Conservation (phyloP, 2,888 invertebrate genomes). For the Acanthosepion lycidas region DNA sequence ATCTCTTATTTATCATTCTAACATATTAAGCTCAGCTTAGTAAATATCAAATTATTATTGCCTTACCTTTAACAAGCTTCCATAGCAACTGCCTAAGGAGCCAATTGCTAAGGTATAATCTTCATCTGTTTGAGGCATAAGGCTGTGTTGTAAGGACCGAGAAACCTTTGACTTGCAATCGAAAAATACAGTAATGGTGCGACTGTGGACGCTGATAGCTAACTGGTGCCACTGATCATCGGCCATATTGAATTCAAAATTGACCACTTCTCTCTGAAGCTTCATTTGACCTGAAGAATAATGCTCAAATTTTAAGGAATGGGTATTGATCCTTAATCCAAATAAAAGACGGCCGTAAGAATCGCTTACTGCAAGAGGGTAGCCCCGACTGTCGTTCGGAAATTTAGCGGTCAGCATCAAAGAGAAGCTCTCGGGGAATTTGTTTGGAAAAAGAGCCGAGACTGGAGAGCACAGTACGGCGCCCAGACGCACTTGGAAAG, state of each 20-base stretch:
- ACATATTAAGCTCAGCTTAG: neutral
- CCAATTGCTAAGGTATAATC: neutral
- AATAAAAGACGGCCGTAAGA: neutral
- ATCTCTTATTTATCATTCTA: no score
- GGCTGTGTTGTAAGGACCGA: neutral
- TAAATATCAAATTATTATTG: neutral
- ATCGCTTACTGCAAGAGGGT: neutral
- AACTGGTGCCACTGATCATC: constrained; percentile 65
- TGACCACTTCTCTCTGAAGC: neutral
- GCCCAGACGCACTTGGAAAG: neutral
- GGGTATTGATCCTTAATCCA: neutral
- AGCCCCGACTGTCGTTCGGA: neutral
- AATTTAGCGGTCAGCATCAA: neutral
- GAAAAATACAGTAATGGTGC: constrained; percentile 58
- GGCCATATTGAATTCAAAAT: constrained; percentile 57
- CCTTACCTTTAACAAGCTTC: neutral
- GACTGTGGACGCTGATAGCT: constrained; percentile 59
- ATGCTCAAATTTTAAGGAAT: neutral
- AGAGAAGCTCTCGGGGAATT: neutral
- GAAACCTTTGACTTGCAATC: constrained; percentile 59
- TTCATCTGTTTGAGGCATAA: neutral
- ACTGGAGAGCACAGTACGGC: neutral
- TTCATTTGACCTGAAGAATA: neutral
- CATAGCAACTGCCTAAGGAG: neutral
- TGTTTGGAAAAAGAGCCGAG: neutral